Base-by-base conservation (phyloP, 1,140 invertebrate species). In the Coelopa frigida region DNA sequence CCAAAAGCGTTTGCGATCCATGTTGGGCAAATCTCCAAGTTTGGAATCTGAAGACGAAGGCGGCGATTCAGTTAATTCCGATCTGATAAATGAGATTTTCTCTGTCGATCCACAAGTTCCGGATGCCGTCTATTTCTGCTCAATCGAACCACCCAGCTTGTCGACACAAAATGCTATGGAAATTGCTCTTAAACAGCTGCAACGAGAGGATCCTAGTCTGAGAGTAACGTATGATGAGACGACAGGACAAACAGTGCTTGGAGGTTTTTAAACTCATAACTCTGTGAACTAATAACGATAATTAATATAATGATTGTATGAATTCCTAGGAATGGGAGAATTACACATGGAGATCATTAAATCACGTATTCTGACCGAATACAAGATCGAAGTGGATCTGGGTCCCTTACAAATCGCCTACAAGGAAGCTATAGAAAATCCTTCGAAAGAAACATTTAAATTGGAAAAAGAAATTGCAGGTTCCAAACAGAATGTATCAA, bases 101-200 rank as follows among this genome's bases (percentile, higher is more conserved):
- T 55, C 75, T 55, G 49, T 68, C 43, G 81, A 82, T 11, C 74
- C 86, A 2, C 75, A 78, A 35, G 72, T 93, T 48, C 91, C 92
- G 1, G 85, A 94, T 58, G 93, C 95, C 2, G 95, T 99, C 1
- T 98, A 97, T 71, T 94, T 96, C 61, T 98, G 95, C 69, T 91
- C 91, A 1, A 85, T 99, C 41, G 96, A 99, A 74, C 84, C 94
- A 1, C 85, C 91, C 0, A 92, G 87, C 43, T 59, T 84, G 46
- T 75, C 82, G 1, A 78, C 79, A 31, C 87, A 94, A 70, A 73
- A 73, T 37, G 65, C 80, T 5, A 73, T 99, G 51, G 94, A 98
- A 38, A 69, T 73, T 18, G 94, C 94, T 0, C 75, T 99, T n/a
- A 70, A 73, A 15, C 81, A 91, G 68, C 69, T 99, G 10, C 78